phyloP scores from a whole-genome alignment of 2,888 invertebrate genomes.

The Esperia sulphurella region DNA sequence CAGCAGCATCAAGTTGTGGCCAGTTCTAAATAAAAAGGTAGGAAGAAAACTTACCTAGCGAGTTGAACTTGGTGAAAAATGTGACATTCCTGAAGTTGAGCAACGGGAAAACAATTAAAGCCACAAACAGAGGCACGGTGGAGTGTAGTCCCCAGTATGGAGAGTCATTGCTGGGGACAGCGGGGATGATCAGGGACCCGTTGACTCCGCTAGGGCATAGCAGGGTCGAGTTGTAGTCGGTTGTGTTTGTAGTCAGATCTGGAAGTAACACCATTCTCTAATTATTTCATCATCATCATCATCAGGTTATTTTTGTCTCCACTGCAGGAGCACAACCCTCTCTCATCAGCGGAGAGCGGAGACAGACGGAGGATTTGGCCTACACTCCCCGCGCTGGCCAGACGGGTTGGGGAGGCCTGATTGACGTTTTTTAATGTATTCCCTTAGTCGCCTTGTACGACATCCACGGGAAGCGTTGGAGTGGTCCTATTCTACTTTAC shows the following conservation, averaged over 20 bases:
- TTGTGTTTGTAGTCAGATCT: slow-evolving; percentile 46
- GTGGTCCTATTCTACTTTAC: no score
- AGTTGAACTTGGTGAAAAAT: slow-evolving; percentile 96
- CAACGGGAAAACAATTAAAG: slow-evolving; percentile 87
- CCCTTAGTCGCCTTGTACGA: no score
- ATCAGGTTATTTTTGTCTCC: no score
- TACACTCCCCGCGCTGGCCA: no score
- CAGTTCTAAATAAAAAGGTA: slow-evolving; percentile 15
- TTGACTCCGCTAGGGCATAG: slow-evolving; percentile 62
- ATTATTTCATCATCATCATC: no score
- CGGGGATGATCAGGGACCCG: slow-evolving; percentile 34
- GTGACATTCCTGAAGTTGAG: slow-evolving; percentile 92
- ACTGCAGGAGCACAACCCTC: no score
- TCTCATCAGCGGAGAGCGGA: no score
- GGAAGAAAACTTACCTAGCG: slow-evolving; percentile 82
- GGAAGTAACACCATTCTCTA: slow-evolving; percentile 4
- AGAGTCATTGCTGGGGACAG: slow-evolving; percentile 43
- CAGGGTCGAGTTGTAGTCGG: slow-evolving; percentile 43
- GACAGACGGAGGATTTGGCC: no score
- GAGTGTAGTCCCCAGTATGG: slow-evolving; percentile 85
- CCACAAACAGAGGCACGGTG: slow-evolving; percentile 90
- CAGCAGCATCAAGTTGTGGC: slow-evolving; percentile 47
- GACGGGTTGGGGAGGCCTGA: no score
- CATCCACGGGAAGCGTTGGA: no score
- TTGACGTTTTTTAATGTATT: no score